Evolutionary conservation across 2,888 invertebrate species (phyloP), one percentile per base, ranked within the genome.

Genomic region (Drosophila melanosoma): DNA sequence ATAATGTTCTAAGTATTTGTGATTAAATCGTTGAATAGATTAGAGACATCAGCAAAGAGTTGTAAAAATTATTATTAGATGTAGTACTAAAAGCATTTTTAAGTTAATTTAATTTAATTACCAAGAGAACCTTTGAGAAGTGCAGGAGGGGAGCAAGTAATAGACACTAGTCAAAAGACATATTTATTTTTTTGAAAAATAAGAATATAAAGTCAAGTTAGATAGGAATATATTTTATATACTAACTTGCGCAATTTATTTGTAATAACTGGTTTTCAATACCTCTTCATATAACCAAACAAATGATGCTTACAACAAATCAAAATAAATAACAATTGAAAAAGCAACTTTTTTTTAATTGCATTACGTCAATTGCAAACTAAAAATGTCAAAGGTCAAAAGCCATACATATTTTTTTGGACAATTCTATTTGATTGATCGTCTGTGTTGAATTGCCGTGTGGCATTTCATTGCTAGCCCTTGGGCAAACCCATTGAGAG

Each of bases 391-490:
- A 29, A 63, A 76, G 75, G 65, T 76, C 62, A 70, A 66, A 63
- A 58, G 45, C 52, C 66, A 60, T 6, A 26, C 10, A 52, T 6
- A 33, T 17, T 36, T 23, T n/a, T 36, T 23, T 32, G 33, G 49
- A 36, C 33, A 15, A 23, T 59, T 17, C 33, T 38, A 12, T 32
- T 54, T 76, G 73, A 76, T 73, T 58, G 72, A 76, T 76, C 29
- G 65, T n/a, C 42, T 57, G 73, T 68, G 68, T 45, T 17, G 38
- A 40, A 56, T 40, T 26, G 36, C 26, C 29, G 36, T 51, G 15
- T 32, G 53, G 40, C 42, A 57, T 60, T 58, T 32, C 45, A 12
- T 54, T 1, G 15, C 23, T 35, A 38, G 35, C 23, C 42, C 8
- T 35, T 6, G 17, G 32, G n/a, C 61, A 33, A 56, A 42, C 77